phyloP scores from a whole-genome alignment of 2,113 vertebrate genomes.

The Sigmodon hispidus region DNA sequence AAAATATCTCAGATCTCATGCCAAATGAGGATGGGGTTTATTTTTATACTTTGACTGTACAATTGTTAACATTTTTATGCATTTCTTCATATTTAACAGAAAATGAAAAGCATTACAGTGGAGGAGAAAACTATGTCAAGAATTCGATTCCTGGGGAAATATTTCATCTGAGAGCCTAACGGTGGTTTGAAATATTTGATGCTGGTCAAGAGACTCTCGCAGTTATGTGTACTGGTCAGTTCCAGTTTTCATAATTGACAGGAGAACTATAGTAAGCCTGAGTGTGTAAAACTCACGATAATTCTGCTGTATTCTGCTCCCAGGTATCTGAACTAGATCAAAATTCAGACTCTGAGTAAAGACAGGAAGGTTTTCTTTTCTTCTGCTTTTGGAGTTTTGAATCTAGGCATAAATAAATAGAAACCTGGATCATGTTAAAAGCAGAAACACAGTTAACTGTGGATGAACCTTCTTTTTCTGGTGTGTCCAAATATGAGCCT shows the following conservation, averaged over 20 bases:
- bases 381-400: not conserved
- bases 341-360: not conserved
- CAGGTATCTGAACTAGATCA: not conserved
- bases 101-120: slow-evolving; percentile 70
- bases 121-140: slow-evolving; percentile 70
- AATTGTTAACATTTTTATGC: slow-evolving; percentile 72
- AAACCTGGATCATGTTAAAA: not conserved
- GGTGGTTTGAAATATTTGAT: slow-evolving; percentile 74
- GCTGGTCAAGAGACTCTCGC: slow-evolving; percentile 52
- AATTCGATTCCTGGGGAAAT: slow-evolving; percentile 75
- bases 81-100: slow-evolving; percentile 65
- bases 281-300: not conserved
- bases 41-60: slow-evolving; percentile 12
- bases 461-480: not conserved
- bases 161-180: slow-evolving; percentile 63
- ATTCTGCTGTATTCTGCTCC: not conserved
- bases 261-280: not conserved
- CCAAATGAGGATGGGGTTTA: slow-evolving; percentile 46
- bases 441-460: not conserved
- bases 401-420: not conserved
- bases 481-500: not conserved
- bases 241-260: slow-evolving; percentile 54
- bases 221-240: slow-evolving; percentile 66
- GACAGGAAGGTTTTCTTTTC: slow-evolving; percentile 16
- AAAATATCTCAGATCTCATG: slow-evolving; percentile 28